Evolutionary conservation across 1,140 invertebrate species (phyloP).

Genomic region (Andrena cerasifolii): DNA sequence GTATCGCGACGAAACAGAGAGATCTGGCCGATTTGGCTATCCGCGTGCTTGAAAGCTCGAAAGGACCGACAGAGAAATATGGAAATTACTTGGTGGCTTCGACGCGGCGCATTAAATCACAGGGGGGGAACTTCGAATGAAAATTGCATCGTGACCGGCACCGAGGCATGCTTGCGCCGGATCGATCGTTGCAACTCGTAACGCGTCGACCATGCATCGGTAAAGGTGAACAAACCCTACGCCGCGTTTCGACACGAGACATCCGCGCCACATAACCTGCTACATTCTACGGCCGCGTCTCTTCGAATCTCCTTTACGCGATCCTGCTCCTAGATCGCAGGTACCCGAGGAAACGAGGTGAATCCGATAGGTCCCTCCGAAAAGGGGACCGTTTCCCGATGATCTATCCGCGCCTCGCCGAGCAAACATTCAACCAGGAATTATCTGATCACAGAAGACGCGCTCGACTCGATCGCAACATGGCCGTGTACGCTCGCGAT

Average conservation of each 20-base stretch:
- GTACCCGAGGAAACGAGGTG: too few relatives aligned
- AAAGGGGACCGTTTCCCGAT: too few relatives aligned
- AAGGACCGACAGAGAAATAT: conserved; percentile 3
- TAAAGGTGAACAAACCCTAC: conserved; percentile 51
- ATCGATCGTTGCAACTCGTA: conserved; percentile 50
- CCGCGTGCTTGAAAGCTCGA: neutral
- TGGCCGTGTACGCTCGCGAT: conserved; percentile 49
- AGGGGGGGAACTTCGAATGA: conserved; percentile 44
- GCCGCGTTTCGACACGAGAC: conserved; percentile 26
- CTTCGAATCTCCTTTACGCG: neutral
- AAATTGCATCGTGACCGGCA: conserved; percentile 47
- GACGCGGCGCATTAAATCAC: conserved; percentile 17
- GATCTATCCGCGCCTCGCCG: neutral
- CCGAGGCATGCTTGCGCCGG: conserved; percentile 48
- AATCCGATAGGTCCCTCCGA: too few relatives aligned
- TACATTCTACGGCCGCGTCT: neutral
- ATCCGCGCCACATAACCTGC: conserved; percentile 45
- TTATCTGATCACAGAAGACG: neutral
- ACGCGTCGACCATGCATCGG: conserved; percentile 44
- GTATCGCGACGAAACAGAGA: neutral
- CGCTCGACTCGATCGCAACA: conserved; percentile 38
- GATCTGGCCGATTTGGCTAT: too few relatives aligned
- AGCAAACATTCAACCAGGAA: neutral
- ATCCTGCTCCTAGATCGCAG: neutral
- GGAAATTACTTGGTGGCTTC: conserved; percentile 25